Conservation (phyloP, 2,797 vertebrate species). For the Smutsia gigantea region DNA sequence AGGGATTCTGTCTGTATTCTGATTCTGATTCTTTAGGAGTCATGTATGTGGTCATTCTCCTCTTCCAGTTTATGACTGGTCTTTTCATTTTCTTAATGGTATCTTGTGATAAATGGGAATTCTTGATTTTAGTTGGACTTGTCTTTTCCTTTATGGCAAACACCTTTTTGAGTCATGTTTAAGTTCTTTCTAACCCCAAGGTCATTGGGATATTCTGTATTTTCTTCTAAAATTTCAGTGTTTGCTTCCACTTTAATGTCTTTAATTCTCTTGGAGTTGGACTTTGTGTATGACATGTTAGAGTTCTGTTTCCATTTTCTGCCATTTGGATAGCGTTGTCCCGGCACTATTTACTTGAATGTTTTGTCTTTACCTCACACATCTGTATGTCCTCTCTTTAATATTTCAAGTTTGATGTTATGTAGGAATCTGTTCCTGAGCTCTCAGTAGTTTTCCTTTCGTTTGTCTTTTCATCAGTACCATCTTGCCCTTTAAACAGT, state of each 20-base stretch:
- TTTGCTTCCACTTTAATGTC: not conserved
- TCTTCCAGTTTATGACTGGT: not conserved
- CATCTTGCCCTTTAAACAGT: too few species aligned
- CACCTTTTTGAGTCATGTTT: not conserved
- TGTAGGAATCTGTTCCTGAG: not conserved
- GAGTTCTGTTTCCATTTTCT: not conserved
- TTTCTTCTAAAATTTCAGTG: not conserved
- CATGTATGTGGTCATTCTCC: too few species aligned
- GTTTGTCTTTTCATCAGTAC: not conserved
- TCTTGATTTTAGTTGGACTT: not conserved
- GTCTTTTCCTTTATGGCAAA: not conserved
- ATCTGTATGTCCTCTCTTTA: not conserved
- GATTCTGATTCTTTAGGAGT: not conserved
- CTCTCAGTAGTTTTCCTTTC: not conserved
- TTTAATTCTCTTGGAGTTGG: not conserved
- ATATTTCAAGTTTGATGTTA: fast-evolving
- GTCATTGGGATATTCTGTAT: not conserved
- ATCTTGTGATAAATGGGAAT: not conserved
- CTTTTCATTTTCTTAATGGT: not conserved
- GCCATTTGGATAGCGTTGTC: not conserved
- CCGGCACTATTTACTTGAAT: fast-evolving
- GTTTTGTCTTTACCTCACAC: not conserved
- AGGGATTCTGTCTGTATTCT: not conserved
- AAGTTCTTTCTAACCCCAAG: not conserved
- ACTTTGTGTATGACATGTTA: fast-evolving